Conservation (phyloP, 1,140 invertebrate species). For the Sinonovacula constricta region DNA sequence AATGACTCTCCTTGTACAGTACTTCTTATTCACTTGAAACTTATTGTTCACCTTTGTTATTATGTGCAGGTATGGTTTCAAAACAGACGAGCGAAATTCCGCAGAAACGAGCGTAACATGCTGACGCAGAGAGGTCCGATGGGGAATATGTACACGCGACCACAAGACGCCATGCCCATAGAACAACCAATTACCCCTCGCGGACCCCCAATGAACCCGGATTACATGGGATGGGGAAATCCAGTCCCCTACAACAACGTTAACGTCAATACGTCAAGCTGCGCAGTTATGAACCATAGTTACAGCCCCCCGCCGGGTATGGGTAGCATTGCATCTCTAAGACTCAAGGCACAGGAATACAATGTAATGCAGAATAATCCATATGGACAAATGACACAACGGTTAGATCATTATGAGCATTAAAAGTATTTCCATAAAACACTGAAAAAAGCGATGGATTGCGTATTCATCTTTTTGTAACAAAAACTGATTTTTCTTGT, state of each 20-base stretch:
- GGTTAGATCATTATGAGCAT: slow-evolving; percentile 48
- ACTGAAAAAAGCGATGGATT: no score
- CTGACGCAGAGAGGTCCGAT: slow-evolving; percentile 71
- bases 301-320: slow-evolving; percentile 61
- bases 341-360: slow-evolving; percentile 79
- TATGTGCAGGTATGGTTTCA: slow-evolving; percentile 94
- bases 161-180: slow-evolving; percentile 59
- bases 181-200: slow-evolving; percentile 77
- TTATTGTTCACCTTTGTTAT: not conserved
- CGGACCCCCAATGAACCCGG: slow-evolving; percentile 65
- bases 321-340: slow-evolving; percentile 77
- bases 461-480: not conserved
- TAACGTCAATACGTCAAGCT: slow-evolving; percentile 64
- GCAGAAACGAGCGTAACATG: slow-evolving; percentile 84
- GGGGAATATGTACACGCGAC: slow-evolving; percentile 63
- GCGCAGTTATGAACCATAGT: slow-evolving; percentile 65
- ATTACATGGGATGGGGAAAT: slow-evolving; percentile 61
- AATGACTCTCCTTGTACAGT: no score
- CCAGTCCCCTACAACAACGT: slow-evolving; percentile 60
- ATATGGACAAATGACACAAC: slow-evolving; percentile 56
- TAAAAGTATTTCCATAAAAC: slow-evolving; percentile 18
- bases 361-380: slow-evolving; percentile 71
- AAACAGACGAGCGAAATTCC: slow-evolving; percentile 95
- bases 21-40: no score
- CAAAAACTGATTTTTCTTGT: not conserved